Percentiles rank a stretch among this genome's conserved stretches.
These are phyloP conservation scores for Lutjanus erythropterus DNA, from an alignment of 2,113 vertebrate species.

Conservation along the genomic window DNA sequence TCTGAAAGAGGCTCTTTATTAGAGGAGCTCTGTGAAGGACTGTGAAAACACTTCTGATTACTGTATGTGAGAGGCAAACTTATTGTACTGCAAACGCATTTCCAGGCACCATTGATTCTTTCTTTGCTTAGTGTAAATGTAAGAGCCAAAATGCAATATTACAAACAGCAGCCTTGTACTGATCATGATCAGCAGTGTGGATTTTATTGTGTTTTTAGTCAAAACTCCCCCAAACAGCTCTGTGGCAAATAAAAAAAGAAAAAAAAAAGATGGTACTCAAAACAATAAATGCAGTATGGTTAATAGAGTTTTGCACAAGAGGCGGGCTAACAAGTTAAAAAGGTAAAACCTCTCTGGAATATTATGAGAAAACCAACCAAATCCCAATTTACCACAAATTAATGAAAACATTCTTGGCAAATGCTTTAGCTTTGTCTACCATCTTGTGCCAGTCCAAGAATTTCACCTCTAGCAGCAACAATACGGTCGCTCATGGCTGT, in stretches of 20 bases:
- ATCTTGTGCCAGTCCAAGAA: conserved; percentile 45
- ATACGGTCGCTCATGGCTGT: conserved; percentile 15
- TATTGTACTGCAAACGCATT: neutral
- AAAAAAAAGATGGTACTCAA: neutral
- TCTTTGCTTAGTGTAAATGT: neutral
- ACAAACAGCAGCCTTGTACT: neutral
- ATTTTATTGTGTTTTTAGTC: neutral
- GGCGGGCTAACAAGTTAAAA: conserved; percentile 32
- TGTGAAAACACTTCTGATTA: too few relatives aligned
- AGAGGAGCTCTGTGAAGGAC: neutral
- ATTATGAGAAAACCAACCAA: conserved; percentile 35
- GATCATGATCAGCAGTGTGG: neutral
- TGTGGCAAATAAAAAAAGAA: conserved; percentile 2
- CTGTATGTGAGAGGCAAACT: neutral
- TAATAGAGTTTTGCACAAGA: conserved; percentile 2
- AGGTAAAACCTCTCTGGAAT: conserved; percentile 37
- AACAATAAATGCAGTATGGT: conserved; percentile 7
- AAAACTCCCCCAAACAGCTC: conserved; percentile 12
- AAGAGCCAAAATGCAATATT: neutral
- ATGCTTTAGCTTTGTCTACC: conserved; percentile 34
- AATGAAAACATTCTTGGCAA: conserved; percentile 51
- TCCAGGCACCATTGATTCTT: neutral
- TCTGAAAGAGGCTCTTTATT: neutral
- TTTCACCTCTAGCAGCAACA: conserved; percentile 37
- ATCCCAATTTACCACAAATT: conserved; percentile 35